These are phyloP conservation scores for Unio delphinus DNA, from an alignment of 2,888 invertebrate species.

Conservation along the genomic window DNA sequence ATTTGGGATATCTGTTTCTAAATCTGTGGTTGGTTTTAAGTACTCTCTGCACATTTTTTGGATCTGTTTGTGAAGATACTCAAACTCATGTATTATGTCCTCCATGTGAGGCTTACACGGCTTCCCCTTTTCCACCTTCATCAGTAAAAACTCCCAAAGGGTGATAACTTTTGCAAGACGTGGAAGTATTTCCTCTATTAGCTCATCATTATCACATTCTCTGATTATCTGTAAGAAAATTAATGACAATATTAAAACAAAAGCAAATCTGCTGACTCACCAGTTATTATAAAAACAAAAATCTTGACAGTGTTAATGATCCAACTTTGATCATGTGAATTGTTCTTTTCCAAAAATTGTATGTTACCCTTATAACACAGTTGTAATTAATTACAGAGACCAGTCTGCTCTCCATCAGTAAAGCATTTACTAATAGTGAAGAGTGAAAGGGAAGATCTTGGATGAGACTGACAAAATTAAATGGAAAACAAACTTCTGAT, in stretches of 20 bases:
- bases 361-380: too few relatives aligned
- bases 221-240: conserved; percentile 50
- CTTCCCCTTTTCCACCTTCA: conserved; percentile 69
- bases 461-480: too few relatives aligned
- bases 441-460: too few relatives aligned
- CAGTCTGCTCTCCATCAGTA: too few relatives aligned
- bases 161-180: conserved; percentile 70
- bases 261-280: neutral
- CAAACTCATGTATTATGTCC: conserved; percentile 56
- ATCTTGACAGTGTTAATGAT: neutral
- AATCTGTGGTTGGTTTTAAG: conserved; percentile 39
- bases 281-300: neutral
- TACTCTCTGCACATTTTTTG: conserved; percentile 55
- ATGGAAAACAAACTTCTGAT: too few relatives aligned
- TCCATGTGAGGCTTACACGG: conserved; percentile 56
- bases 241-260: neutral
- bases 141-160: conserved; percentile 73
- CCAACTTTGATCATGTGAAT: neutral
- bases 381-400: too few relatives aligned
- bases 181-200: conserved; percentile 72
- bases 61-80: conserved; percentile 53
- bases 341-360: too few relatives aligned
- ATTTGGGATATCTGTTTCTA: conserved; percentile 8
- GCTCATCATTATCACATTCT: conserved; percentile 68
- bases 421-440: too few relatives aligned